Evolutionary conservation across 2,797 vertebrate species (phyloP).

Genomic region (Sternotherus odoratus): DNA sequence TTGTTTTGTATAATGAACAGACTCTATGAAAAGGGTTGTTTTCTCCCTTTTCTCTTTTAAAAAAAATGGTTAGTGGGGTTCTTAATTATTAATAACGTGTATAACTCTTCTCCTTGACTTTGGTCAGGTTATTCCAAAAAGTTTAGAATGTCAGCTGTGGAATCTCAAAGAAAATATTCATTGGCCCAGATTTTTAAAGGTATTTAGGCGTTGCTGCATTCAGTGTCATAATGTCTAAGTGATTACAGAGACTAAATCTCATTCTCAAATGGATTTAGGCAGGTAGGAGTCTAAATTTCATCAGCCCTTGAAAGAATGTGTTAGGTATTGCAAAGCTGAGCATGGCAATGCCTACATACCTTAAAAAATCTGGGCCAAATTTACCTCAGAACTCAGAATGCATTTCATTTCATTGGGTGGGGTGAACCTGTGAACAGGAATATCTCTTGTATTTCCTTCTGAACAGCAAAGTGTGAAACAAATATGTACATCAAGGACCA

Average conservation of each 20-base stretch:
- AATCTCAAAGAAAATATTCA: background rate
- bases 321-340: background rate
- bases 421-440: background rate
- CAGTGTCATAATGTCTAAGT: background rate
- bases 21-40: conserved; percentile 55
- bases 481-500: background rate
- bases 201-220: background rate
- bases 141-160: conserved; percentile 23
- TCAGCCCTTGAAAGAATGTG: background rate
- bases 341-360: background rate
- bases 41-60: conserved; percentile 34
- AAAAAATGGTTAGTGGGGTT: conserved; percentile 2
- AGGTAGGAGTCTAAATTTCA: background rate
- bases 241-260: background rate
- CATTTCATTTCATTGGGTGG: accelerated
- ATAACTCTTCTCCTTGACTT: conserved; percentile 27
- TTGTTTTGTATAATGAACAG: conserved; percentile 66
- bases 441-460: background rate
- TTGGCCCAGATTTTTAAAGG: background rate
- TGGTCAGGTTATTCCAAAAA: conserved; percentile 14
- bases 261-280: background rate
- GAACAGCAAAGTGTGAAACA: background rate
- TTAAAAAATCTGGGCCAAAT: background rate
- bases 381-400: background rate
- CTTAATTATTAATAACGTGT: conserved; percentile 45